Conservation (phyloP, 2,113 vertebrate genomes). For the Naja naja region DNA sequence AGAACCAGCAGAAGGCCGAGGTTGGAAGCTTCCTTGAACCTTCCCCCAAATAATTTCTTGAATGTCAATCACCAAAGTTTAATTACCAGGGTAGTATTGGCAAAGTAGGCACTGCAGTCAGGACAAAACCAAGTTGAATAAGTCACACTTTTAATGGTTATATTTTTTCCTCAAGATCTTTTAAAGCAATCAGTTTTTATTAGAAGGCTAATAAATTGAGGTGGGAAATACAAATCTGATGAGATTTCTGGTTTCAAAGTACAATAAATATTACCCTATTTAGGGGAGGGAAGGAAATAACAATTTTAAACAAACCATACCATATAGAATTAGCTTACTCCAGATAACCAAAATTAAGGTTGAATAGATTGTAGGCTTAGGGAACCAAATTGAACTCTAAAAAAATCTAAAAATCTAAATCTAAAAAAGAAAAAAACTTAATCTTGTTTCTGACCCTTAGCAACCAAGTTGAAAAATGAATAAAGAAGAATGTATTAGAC, state of each 20-base stretch:
- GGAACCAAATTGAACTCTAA: background rate
- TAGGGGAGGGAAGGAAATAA: too few species aligned
- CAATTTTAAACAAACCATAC: background rate
- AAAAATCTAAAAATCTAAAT: background rate
- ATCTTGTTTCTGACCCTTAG: background rate
- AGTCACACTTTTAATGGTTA: background rate
- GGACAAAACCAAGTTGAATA: background rate
- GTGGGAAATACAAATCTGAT: background rate
- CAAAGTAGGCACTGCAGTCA: background rate
- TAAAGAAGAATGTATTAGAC: background rate
- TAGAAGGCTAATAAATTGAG: constrained; percentile 8
- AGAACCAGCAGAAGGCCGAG: background rate
- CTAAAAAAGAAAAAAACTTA: background rate
- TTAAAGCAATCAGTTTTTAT: background rate
- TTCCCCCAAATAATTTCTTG: background rate
- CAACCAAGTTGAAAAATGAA: background rate
- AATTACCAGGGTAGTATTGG: background rate
- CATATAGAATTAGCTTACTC: background rate
- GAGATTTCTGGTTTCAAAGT: background rate
- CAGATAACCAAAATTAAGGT: background rate
- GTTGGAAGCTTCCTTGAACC: background rate
- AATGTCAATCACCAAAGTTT: background rate
- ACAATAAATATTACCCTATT: constrained; percentile 15
- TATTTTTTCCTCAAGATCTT: background rate
- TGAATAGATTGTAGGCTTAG: too few species aligned